Conservation (phyloP, 1,140 invertebrate species). For the Olivierus martensii region DNA sequence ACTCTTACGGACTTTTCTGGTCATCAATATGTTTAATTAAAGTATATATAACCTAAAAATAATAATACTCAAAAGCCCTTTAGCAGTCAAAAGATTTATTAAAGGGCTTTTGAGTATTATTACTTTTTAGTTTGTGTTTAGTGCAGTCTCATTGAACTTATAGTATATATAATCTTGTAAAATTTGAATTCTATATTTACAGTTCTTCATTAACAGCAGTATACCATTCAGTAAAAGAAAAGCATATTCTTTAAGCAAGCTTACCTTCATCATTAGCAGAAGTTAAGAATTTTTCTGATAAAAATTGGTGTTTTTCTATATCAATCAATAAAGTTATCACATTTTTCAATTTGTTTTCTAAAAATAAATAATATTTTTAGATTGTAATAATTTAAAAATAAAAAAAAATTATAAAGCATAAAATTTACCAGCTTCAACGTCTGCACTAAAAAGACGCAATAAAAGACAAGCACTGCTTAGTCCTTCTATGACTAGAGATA, state of each 20-base stretch:
- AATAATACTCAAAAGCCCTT: too few relatives aligned
- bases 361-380: background rate
- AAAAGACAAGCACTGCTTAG: conserved; percentile 58
- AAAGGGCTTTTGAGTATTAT: too few relatives aligned
- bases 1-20: background rate
- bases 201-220: background rate
- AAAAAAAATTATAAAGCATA: background rate
- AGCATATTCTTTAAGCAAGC: conserved; percentile 14
- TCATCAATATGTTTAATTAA: background rate
- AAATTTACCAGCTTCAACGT: conserved; percentile 30
- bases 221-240: background rate
- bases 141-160: too few relatives aligned
- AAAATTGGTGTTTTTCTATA: conserved; percentile 60
- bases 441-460: conserved; percentile 43
- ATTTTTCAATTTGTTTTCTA: conserved; percentile 18
- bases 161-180: background rate
- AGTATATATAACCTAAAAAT: background rate
- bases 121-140: too few relatives aligned
- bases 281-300: conserved; percentile 63
- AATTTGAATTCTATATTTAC: background rate
- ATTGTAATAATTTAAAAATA: too few relatives aligned
- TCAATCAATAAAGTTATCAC: conserved; percentile 38
- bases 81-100: too few relatives aligned
- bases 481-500: conserved; percentile 56
- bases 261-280: conserved; percentile 51